phyloP scores from a whole-genome alignment of 37 sponge, comb jelly and placozoan genomes.

The Petrosia ficiformis region DNA sequence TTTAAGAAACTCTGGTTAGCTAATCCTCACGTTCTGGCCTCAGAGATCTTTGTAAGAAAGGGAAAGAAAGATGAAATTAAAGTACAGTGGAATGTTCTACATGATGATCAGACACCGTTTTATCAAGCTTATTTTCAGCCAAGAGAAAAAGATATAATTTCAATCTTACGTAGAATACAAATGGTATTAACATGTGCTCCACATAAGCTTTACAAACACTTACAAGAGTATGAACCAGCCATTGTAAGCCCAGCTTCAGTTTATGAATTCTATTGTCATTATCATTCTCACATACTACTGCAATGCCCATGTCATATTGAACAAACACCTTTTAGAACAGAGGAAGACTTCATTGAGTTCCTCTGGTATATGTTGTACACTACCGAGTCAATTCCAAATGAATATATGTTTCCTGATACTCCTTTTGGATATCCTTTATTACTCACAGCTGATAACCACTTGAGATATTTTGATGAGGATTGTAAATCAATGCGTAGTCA shows the following conservation, averaged over 20 bases:
- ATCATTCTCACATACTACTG: background rate
- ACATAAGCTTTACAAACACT: background rate
- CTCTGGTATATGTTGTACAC: background rate
- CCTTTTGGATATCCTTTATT: conserved; percentile 18
- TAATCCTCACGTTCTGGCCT: background rate
- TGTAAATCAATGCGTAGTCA: background rate
- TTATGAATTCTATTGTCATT: conserved; percentile 1
- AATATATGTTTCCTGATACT: background rate
- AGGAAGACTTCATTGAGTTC: conserved; percentile 11
- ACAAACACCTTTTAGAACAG: conserved; percentile 10
- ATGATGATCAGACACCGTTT: background rate
- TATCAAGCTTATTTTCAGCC: conserved; percentile 4
- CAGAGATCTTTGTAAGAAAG: background rate
- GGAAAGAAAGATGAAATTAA: background rate
- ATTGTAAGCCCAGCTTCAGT: background rate
- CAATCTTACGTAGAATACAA: conserved; percentile 12
- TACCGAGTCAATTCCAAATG: background rate
- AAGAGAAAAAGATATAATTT: background rate
- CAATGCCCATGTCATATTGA: background rate
- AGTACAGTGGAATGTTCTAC: background rate
- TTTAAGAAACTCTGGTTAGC: background rate
- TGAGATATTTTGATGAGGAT: conserved; percentile 19
- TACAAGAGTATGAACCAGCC: background rate
- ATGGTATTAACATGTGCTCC: conserved; percentile 9
- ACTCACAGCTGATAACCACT: conserved; percentile 22